Evolutionary conservation across 2,113 vertebrate genomes (phyloP), one percentile per base, ranked within the genome.

Genomic region (Ciconia maguari): DNA sequence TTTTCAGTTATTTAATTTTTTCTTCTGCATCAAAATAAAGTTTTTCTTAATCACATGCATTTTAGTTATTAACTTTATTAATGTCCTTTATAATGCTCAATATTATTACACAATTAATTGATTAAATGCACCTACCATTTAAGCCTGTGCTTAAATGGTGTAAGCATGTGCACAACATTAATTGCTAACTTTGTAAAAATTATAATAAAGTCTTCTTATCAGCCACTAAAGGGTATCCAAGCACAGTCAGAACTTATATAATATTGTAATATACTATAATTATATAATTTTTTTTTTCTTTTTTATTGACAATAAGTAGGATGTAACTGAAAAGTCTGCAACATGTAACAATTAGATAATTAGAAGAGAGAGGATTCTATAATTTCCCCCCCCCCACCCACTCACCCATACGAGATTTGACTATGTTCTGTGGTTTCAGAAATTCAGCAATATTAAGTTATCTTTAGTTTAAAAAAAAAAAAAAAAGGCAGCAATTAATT

Each of bases 371-470:
- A 34, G 16, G 25, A 62, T 64, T 51, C 2, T 41, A 11, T 58
- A 16, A 44, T 16, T 25, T 46, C 36, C 36, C 36, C 36, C 34
- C 16, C 15, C 7, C 6, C 48, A 20, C 2, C 2, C 7, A 55
- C 22, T 34, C 30, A 46, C 3, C 2, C 3, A 29, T 4, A 6
- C 3, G 2, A 2, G 21, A 46, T 64, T 90, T 74, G 4, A 11
- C 8, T 82, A 1, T 66, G 16, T 46, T 48, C 19, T 61, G 6
- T 41, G 3, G 3, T 52, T 89, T 66, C 32, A 46, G 18, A 66
- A 83, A 46, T 51, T 70, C 9, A 5, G 10, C 4, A 70, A 21
- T 57, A 16, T 20, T 52, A n/a, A 16, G 30, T 36, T 61, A 30
- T 18, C 7, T 75, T 82, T 26, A 49, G 11, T 29, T 36, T 9